Percentiles rank a stretch among this genome's conserved stretches.
These are phyloP conservation scores for Ichneumoninae sp. DNA, from an alignment of 2,888 invertebrate genomes.

Conservation along the genomic window DNA sequence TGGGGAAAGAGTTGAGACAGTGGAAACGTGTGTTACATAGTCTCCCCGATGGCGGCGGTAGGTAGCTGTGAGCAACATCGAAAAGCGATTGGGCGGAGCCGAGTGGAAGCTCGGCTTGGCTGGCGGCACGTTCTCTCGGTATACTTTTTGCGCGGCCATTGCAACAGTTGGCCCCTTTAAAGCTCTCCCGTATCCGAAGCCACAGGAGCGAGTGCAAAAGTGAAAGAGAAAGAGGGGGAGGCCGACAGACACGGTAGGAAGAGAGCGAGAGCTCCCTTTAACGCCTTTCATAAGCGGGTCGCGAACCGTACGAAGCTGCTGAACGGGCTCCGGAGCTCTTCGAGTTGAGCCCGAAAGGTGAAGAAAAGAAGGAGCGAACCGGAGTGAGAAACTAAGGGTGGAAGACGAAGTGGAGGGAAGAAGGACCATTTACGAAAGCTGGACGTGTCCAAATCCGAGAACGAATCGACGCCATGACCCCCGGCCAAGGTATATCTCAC, in stretches of 20 bases:
- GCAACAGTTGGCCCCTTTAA: conserved; percentile 83
- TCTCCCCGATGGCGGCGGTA: conserved; percentile 22
- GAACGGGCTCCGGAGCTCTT: conserved; percentile 41
- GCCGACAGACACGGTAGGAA: conserved; percentile 16
- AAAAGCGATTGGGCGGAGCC: conserved; percentile 65
- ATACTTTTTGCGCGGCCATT: conserved; percentile 78
- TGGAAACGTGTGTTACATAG: conserved; percentile 38
- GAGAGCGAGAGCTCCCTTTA: conserved; percentile 67
- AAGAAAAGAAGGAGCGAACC: conserved; percentile 29
- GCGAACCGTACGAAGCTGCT: conserved; percentile 53
- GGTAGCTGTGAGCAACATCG: conserved; percentile 55
- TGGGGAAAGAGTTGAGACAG: conserved; percentile 29
- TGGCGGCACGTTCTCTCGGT: conserved; percentile 69
- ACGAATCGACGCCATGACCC: conserved; percentile 58
- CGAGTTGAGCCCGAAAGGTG: conserved; percentile 38
- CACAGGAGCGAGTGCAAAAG: conserved; percentile 36
- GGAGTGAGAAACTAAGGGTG: conserved; percentile 15
- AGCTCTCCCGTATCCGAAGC: conserved; percentile 67
- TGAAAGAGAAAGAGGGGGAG: conserved; percentile 16
- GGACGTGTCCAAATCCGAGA: conserved; percentile 55
- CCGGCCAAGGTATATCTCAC: conserved; percentile 47
- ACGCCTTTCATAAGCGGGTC: conserved; percentile 77
- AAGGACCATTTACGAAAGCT: conserved; percentile 55
- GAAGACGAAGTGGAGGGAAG: conserved; percentile 18
- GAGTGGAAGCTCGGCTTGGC: conserved; percentile 56